Evolutionary conservation across 2,113 vertebrate genomes (phyloP).

Genomic region (Cromileptes altivelis): DNA sequence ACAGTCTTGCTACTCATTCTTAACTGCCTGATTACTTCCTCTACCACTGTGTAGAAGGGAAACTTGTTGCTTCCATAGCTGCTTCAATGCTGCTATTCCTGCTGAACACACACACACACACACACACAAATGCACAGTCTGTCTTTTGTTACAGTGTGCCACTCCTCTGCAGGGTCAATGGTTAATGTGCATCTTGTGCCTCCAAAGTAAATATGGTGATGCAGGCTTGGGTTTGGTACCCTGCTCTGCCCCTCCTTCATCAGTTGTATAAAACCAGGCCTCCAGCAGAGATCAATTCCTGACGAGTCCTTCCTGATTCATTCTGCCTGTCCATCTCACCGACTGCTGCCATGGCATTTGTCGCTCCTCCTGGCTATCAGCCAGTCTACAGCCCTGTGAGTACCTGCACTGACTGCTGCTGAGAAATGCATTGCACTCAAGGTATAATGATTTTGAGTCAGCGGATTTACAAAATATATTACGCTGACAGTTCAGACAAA

Average conservation of each 20-base stretch:
- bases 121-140: background rate
- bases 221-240: slow-evolving; percentile 6
- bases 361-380: slow-evolving; percentile 88
- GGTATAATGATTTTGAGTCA: background rate
- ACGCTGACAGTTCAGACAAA: background rate
- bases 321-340: background rate
- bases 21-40: background rate
- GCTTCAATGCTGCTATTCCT: background rate
- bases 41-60: background rate
- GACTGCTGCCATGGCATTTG: slow-evolving; percentile 69
- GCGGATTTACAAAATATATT: background rate
- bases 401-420: slow-evolving; percentile 28
- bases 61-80: background rate
- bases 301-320: background rate
- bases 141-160: slow-evolving; percentile 23
- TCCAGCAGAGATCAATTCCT: background rate
- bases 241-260: slow-evolving; percentile 37
- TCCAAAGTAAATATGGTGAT: slow-evolving; percentile 51
- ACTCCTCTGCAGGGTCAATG: slow-evolving; percentile 48
- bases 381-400: slow-evolving; percentile 88
- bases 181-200: slow-evolving; percentile 24
- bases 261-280: slow-evolving; percentile 55
- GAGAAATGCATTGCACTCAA: background rate
- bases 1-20: background rate
- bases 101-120: background rate